These are phyloP conservation scores for Echinarachnius parma DNA, from an alignment of 53 echinoderm and acorn worm species.

Conservation along the genomic window DNA sequence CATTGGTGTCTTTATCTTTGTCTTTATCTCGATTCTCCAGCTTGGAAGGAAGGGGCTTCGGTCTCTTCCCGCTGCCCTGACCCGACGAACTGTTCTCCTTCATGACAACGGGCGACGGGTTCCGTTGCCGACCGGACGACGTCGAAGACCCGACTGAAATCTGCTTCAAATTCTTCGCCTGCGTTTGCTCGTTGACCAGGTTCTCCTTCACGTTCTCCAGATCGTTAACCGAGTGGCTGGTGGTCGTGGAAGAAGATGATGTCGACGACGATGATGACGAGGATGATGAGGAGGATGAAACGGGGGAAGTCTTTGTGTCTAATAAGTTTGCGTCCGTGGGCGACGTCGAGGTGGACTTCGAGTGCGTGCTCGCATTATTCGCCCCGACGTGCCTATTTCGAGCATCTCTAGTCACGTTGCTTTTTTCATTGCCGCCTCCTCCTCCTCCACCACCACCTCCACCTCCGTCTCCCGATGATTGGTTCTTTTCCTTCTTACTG, in stretches of 20 bases:
- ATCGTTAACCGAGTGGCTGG: conserved; percentile 69
- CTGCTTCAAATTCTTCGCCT: conserved; percentile 78
- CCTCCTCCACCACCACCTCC: conserved; percentile 11
- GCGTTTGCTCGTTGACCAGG: conserved; percentile 92
- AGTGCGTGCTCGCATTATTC: conserved; percentile 66
- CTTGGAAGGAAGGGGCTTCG: conserved; percentile 73
- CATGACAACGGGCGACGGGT: conserved; percentile 40
- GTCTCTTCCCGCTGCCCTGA: conserved; percentile 67
- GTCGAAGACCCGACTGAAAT: conserved; percentile 50
- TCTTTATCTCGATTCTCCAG: conserved; percentile 67
- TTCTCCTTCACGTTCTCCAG: conserved; percentile 91
- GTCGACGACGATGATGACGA: conserved; percentile 1
- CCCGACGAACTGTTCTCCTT: conserved; percentile 66
- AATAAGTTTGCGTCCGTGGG: conserved; percentile 61
- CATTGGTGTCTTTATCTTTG: conserved; percentile 28
- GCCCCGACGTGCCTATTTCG: conserved; percentile 61
- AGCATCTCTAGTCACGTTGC: conserved; percentile 51
- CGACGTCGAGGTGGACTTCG: conserved; percentile 34
- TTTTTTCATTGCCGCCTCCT: conserved; percentile 61
- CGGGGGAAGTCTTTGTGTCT: conserved; percentile 88
- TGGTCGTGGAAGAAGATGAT: conserved; percentile 15
- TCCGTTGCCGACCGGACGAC: conserved; percentile 50
- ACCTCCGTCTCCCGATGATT: conserved; percentile 15
- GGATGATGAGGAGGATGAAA: conserved; percentile 21
- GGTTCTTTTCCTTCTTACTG: conserved; percentile 17